These are phyloP conservation scores for Holocentrus rufus DNA, from an alignment of 2,797 vertebrate genomes.

Conservation along the genomic window DNA sequence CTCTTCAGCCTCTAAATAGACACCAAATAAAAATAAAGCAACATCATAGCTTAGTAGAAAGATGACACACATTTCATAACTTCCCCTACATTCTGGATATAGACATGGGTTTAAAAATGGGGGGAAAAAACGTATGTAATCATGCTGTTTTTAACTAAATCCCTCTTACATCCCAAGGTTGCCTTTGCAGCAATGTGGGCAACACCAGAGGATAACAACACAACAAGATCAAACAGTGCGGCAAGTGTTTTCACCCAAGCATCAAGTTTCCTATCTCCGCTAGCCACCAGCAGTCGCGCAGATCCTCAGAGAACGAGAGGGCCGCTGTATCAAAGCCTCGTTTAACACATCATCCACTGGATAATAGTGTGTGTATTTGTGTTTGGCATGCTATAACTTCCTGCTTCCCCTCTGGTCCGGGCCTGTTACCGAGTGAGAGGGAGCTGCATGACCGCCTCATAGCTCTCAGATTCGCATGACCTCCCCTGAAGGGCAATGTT, in stretches of 20 bases:
- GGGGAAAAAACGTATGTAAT: neutral
- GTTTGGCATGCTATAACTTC: conserved; percentile 38
- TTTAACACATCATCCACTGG: conserved; percentile 30
- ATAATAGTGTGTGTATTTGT: conserved; percentile 27
- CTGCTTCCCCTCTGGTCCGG: conserved; percentile 37
- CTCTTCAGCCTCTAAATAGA: conserved; percentile 23
- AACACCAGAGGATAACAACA: neutral
- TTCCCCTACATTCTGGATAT: neutral
- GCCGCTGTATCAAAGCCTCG: conserved; percentile 18
- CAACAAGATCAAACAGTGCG: conserved; percentile 16
- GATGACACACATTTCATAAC: neutral
- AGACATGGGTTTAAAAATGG: neutral
- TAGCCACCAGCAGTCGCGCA: conserved; percentile 2
- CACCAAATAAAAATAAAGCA: conserved; percentile 13
- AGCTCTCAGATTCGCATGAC: conserved; percentile 36
- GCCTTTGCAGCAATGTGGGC: too few relatives aligned
- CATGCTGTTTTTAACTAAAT: neutral
- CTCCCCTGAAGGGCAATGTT: conserved; percentile 48
- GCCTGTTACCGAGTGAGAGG: conserved; percentile 23
- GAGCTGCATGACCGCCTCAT: conserved; percentile 28
- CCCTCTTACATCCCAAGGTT: too few relatives aligned
- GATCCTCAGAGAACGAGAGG: conserved; percentile 2
- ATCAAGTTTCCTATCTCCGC: too few relatives aligned
- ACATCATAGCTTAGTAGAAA: conserved; percentile 17
- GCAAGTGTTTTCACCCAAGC: neutral